Evolutionary conservation across 1,140 invertebrate species (phyloP), one percentile per base, ranked within the genome.

Genomic region (Brachionus rubens): DNA sequence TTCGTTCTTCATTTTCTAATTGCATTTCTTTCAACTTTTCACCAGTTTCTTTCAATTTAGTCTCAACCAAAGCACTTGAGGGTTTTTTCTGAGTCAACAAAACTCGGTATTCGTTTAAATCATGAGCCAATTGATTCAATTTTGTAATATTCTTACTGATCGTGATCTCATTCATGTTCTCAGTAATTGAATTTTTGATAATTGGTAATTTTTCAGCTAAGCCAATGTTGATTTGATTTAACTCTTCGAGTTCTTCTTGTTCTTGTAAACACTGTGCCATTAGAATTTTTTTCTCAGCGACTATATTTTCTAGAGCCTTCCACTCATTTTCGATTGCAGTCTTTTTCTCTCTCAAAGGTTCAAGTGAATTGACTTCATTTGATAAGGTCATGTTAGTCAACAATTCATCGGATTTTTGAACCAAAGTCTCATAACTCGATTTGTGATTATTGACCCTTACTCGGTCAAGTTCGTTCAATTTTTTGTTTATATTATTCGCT

Each of bases 241-340:
- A 28, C 28, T 72, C 68, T 54, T 72, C 68, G 2, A 72, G 46
- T 41, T 72, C 19, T 54, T 72, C 47, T 72, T 72, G 68, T 54
- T 72, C 68, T 9, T 28, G 2, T 21, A 72, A 36, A 41, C 36
- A 72, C 19, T 30, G 0, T 33, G 30, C 0, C 6, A 50, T 14
- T 26, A 30, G 33, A 0, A 7, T 36, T 48, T 54, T 48, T 54
- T 72, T 72, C 10, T 48, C 7, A 21, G 2, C n/a, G 21, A 48
- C 36, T 14, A 33, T 4, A 0, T 46, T 30, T 19, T 40, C 19
- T 3, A 72, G 24, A 72, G 4, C 4, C 1, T 48, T 50, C 68
- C 68, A 72, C 10, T 41, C 36, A 0, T 16, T 1, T 10, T 40
- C 28, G 0, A 43, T 43, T 41, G 14, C 16, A 7, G 7, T 24